A percentile compares a stretch with the other conserved stretches of the same genome.
phyloP scores from a whole-genome alignment of 2,113 vertebrate species.

The Drymodes brunneopygia region DNA sequence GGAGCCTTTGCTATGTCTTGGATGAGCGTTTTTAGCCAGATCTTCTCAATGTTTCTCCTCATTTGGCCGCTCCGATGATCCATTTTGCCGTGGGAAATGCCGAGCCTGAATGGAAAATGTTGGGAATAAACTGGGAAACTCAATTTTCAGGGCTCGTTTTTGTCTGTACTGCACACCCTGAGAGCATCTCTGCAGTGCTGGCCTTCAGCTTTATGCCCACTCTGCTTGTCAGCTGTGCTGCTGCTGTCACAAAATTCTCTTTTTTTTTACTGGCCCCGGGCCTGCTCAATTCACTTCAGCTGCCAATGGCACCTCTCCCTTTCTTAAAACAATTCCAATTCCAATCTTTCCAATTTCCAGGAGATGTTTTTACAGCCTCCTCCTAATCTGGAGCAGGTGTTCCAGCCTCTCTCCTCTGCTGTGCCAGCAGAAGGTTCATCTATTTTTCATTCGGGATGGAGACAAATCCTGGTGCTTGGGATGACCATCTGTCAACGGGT shows the following conservation, averaged over 20 bases:
- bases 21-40: not conserved
- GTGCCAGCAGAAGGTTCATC: constrained; percentile 71
- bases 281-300: constrained; percentile 51
- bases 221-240: constrained; percentile 53
- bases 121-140: not conserved
- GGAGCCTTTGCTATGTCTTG: not conserved
- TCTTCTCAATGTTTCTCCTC: not conserved
- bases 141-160: not conserved
- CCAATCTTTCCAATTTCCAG: constrained; percentile 56
- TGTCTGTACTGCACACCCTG: not conserved
- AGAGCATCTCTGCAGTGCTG: constrained; percentile 15
- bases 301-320: constrained; percentile 56
- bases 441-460: constrained; percentile 69
- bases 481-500: constrained; percentile 69
- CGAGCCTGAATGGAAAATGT: not conserved
- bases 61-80: not conserved
- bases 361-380: constrained; percentile 62
- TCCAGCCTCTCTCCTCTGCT: constrained; percentile 53
- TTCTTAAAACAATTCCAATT: constrained; percentile 71
- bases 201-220: constrained; percentile 19
- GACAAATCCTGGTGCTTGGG: constrained; percentile 39
- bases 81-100: not conserved
- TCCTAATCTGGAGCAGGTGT: constrained; percentile 76
- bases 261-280: constrained; percentile 50
- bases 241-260: constrained; percentile 22